These are phyloP conservation scores for Parambassis ranga DNA, from an alignment of 2,797 vertebrate genomes.

Conservation along the genomic window DNA sequence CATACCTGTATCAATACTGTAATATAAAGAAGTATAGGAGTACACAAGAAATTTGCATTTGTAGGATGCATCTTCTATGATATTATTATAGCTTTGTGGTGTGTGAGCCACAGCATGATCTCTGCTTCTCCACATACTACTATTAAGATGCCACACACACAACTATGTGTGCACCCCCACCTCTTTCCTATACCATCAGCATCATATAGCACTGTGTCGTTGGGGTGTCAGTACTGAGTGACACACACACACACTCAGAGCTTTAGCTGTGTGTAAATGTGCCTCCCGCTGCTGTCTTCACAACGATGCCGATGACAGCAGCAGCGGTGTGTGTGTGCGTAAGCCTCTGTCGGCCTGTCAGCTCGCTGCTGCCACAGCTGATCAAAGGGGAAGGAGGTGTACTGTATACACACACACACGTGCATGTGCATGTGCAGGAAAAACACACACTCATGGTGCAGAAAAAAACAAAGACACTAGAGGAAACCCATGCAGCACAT, in stretches of 20 bases:
- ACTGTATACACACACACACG: background rate
- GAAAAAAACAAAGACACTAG: background rate
- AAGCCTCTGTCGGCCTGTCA: conserved; percentile 17
- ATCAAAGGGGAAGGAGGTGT: conserved; percentile 2
- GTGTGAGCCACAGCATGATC: background rate
- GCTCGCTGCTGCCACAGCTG: conserved; percentile 10
- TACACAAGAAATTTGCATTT: background rate
- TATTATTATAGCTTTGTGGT: background rate
- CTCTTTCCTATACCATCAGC: too few relatives aligned
- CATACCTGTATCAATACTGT: too few relatives aligned
- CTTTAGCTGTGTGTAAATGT: background rate
- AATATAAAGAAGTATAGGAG: too few relatives aligned
- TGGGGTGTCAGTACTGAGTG: background rate
- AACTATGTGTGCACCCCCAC: too few relatives aligned
- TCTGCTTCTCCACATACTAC: background rate
- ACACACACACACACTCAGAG: background rate
- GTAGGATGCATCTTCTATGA: background rate
- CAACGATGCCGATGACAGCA: conserved; percentile 9
- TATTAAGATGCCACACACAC: background rate
- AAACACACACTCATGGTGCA: background rate
- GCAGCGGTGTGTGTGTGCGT: background rate
- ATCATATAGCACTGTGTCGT: too few relatives aligned
- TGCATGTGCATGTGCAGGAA: background rate
- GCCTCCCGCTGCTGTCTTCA: background rate
- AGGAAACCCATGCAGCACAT: background rate